A percentile compares a stretch with the other conserved stretches of the same genome.
Conservation (phyloP, 2,888 invertebrate genomes). For the Ectemnius lituratus region DNA sequence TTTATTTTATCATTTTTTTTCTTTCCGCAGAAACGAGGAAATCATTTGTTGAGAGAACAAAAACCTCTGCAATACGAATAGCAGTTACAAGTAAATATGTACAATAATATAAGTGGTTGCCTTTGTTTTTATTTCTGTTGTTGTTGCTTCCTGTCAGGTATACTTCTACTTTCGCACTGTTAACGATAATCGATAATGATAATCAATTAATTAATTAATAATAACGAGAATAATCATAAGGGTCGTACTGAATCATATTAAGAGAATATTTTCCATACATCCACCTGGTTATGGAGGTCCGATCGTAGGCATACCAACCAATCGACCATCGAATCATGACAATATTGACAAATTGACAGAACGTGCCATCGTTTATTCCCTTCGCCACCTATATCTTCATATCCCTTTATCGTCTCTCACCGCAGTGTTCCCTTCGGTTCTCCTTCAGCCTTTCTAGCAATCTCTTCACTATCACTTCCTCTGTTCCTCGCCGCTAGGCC, state of each 20-base stretch:
- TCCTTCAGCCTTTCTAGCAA: neutral
- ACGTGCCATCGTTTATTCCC: constrained; percentile 47
- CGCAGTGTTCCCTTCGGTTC: neutral
- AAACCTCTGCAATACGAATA: constrained; percentile 78
- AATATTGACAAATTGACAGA: constrained; percentile 65
- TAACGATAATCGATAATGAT: constrained; percentile 68
- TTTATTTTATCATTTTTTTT: constrained; percentile 76
- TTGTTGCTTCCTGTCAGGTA: constrained; percentile 51
- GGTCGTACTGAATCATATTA: constrained; percentile 68
- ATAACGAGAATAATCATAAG: constrained; percentile 70
- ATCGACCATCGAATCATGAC: constrained; percentile 61
- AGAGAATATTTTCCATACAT: constrained; percentile 65
- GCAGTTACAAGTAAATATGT: constrained; percentile 79
- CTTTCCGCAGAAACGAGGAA: constrained; percentile 79
- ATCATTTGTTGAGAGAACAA: constrained; percentile 77
- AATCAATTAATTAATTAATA: constrained; percentile 66
- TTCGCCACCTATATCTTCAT: constrained; percentile 24
- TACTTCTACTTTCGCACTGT: constrained; percentile 56
- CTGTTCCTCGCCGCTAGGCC: constrained; percentile 4
- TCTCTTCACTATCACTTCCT: neutral
- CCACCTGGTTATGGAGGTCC: constrained; percentile 59
- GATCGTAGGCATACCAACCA: constrained; percentile 64
- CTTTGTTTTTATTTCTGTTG: constrained; percentile 52
- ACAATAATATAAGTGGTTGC: constrained; percentile 76
- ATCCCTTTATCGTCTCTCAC: constrained; percentile 21